Base-by-base conservation (phyloP, 2,113 vertebrate species). In the Lophius piscatorius region DNA sequence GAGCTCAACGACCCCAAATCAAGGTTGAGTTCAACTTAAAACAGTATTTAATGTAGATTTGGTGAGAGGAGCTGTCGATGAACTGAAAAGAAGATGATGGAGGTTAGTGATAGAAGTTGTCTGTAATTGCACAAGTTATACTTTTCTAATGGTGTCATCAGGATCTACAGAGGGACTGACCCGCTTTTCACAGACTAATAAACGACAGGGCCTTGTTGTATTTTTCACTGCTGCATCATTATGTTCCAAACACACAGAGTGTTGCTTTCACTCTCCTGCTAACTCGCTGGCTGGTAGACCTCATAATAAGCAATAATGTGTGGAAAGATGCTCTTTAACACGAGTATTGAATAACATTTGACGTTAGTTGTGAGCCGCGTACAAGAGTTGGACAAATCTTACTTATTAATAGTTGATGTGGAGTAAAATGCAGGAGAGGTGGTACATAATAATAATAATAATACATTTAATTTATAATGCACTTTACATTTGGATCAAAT, bases 191-290 rank as follows among this genome's bases (percentile, higher is more conserved):
- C 54, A 55, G 40, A 42, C 49, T 74, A 63, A 79, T 64, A 70
- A 40, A 75, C 51, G 45, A 50, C 48, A 49, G 36, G 40, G 62
- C 47, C 33, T 62, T 38, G 26, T 68, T 73, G 11, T 74, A 29
- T 70, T 55, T 47, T 31, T 14, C 51, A 49, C 42, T 39, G 6
- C 65, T 40, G 47, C 58, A 72, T 79, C 80, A 74, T 87, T 81
- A 76, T 78, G 71, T 66, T 63, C 8, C 31, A 68, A 50, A 40
- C 69, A 55, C 61, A 64, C 54, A 29, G 42, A 49, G 39, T 72
- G 70, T 67, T 52, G 0, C 22, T 41, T 69, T 75, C 7, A 14
- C 48, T 57, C 63, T 67, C 76, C 73, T 72, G 73, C 79, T 69
- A 71, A 64, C 57, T 76, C n/a, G n/a, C 54, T 68, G 76, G 67